phyloP scores from a whole-genome alignment of 2,113 vertebrate species.

The Acinonyx jubatus region DNA sequence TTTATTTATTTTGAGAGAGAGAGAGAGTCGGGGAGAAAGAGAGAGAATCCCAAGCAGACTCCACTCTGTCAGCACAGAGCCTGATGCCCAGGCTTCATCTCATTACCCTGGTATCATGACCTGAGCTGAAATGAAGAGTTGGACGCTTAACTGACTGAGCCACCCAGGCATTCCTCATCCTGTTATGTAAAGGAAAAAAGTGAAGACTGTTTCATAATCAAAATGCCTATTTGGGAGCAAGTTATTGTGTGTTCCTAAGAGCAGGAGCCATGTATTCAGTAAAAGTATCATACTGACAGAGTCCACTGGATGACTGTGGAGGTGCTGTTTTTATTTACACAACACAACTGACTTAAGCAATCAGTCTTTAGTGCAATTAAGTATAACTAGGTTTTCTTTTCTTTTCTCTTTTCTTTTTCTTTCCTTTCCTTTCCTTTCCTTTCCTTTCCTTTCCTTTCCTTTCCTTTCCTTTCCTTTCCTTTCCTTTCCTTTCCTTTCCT shows the following conservation, averaged over 20 bases:
- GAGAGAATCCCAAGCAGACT: too few relatives aligned
- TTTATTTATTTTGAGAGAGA: too few relatives aligned
- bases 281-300: neutral
- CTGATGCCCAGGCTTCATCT: too few relatives aligned
- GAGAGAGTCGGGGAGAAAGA: too few relatives aligned
- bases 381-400: neutral
- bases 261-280: neutral
- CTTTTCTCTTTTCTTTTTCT: neutral
- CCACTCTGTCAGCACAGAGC: too few relatives aligned
- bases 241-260: neutral
- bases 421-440: too few relatives aligned
- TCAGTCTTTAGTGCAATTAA: neutral
- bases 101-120: too few relatives aligned
- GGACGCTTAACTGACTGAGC: too few relatives aligned
- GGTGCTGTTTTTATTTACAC: neutral
- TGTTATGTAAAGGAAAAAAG: neutral
- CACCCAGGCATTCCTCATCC: neutral
- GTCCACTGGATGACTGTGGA: neutral
- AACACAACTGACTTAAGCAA: neutral
- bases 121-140: too few relatives aligned
- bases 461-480: too few relatives aligned
- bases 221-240: neutral
- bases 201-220: neutral
- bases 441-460: rapidly evolving
- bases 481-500: too few relatives aligned